Conservation (phyloP, 2,113 vertebrate species). For the Erythrolamprus reginae region DNA sequence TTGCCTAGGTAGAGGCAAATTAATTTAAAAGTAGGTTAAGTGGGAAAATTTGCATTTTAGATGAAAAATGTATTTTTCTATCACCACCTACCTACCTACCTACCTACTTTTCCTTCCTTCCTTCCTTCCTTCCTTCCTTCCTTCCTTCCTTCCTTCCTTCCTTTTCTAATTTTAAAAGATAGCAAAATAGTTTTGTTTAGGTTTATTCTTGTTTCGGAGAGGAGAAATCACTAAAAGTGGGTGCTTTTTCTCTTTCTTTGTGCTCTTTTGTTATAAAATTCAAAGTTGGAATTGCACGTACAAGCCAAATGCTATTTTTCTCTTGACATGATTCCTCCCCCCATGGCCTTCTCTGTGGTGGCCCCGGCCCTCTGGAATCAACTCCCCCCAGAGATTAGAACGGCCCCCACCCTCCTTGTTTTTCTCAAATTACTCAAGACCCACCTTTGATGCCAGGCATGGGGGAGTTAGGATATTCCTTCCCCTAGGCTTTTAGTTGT, state of each 20-base stretch:
- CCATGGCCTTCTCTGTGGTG: no score
- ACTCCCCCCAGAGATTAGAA: no score
- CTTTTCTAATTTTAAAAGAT: not conserved
- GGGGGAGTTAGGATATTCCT: no score
- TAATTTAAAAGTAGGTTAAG: not conserved
- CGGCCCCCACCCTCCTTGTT: no score
- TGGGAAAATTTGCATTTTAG: conserved; percentile 4
- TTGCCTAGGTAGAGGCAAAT: conserved; percentile 26
- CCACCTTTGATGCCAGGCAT: no score
- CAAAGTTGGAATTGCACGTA: not conserved
- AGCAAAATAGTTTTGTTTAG: not conserved
- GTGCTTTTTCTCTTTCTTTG: not conserved
- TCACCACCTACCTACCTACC: not conserved
- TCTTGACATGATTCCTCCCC: no score
- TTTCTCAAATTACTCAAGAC: no score
- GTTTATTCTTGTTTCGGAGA: not conserved
- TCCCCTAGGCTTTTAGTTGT: no score
- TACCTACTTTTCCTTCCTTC: no score
- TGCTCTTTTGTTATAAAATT: not conserved
- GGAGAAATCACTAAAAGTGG: not conserved
- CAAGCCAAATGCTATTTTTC: not conserved
- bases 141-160: no score
- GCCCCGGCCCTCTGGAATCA: no score
- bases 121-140: no score
- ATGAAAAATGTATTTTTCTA: conserved; percentile 27